phyloP scores from a whole-genome alignment of 2,113 vertebrate species.

The Chloropsis hardwickii region DNA sequence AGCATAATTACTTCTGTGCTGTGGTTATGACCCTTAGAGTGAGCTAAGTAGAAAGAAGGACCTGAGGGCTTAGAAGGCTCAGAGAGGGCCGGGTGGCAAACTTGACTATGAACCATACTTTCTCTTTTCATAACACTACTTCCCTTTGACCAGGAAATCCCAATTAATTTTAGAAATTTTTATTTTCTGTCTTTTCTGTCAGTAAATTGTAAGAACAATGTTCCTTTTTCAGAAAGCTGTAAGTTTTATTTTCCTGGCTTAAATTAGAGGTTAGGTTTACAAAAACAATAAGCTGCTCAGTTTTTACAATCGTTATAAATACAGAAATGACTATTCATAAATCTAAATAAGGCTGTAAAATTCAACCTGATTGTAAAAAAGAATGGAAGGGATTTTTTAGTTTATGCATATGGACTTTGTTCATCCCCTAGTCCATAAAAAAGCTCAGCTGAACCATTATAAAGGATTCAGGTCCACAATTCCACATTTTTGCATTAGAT shows the following conservation, averaged over 20 bases:
- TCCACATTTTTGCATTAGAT: background rate
- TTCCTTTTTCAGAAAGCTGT: constrained; percentile 13
- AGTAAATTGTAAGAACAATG: background rate
- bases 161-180: background rate
- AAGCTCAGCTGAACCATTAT: background rate
- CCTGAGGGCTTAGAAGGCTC: background rate
- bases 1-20: background rate
- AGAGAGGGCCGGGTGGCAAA: background rate
- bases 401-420: background rate
- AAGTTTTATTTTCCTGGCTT: constrained; percentile 39
- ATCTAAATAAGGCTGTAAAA: constrained; percentile 55
- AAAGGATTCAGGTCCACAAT: background rate
- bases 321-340: constrained; percentile 46
- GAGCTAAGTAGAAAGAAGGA: background rate
- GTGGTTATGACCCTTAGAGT: background rate
- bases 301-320: constrained; percentile 48
- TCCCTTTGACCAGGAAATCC: background rate
- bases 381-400: background rate
- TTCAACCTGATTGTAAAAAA: constrained; percentile 36
- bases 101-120: background rate
- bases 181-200: background rate
- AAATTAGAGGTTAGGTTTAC: constrained; percentile 9
- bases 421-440: background rate
- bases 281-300: constrained; percentile 43
- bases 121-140: background rate